These are phyloP conservation scores for Pedetes capensis DNA, from an alignment of 2,113 vertebrate genomes.

Conservation along the genomic window DNA sequence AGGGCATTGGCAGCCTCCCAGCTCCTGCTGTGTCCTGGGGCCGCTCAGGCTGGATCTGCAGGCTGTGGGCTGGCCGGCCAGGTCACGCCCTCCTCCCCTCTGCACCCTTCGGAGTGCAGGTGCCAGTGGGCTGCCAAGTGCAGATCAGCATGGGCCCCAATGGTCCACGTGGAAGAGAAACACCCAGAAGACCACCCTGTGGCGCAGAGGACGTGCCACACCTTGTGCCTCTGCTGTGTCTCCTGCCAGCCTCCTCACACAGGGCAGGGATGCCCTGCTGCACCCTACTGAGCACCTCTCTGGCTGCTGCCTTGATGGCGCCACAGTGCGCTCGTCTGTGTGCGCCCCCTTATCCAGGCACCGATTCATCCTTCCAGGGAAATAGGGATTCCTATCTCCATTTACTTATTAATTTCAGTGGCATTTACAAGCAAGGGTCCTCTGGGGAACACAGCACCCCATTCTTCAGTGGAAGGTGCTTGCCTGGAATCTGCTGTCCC, in stretches of 20 bases:
- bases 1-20: no score
- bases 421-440: not conserved
- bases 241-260: fast-evolving
- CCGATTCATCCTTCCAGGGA: no score
- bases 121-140: no score
- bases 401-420: not conserved
- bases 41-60: not conserved
- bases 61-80: not conserved
- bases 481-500: no score
- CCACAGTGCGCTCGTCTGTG: no score
- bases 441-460: not conserved
- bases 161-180: no score
- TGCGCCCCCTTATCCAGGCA: no score
- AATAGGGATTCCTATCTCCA: not conserved
- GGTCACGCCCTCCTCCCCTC: no score
- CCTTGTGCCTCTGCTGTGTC: not conserved
- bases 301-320: not conserved
- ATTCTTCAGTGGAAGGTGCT: not conserved
- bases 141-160: no score
- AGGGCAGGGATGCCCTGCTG: no score
- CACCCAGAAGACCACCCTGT: no score
- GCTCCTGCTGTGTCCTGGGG: no score
- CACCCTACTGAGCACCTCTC: fast-evolving
- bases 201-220: not conserved
- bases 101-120: not conserved